Evolutionary conservation across 1,140 invertebrate species (phyloP).

Genomic region (Drosophila auraria): DNA sequence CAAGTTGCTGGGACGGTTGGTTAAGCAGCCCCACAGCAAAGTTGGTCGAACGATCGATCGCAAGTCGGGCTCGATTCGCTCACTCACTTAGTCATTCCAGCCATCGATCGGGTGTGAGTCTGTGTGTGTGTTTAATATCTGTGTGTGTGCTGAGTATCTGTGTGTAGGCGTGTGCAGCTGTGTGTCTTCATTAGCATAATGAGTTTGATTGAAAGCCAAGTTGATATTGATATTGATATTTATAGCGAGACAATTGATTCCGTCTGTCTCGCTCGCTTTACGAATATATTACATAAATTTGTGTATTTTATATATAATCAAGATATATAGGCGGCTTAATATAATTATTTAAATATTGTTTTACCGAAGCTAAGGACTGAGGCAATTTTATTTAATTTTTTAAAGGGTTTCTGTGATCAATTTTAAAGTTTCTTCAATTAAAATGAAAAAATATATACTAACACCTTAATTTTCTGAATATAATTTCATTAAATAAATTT

Average conservation of each 20-base stretch:
- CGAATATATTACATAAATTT: conserved; percentile 18
- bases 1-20: conserved; percentile 12
- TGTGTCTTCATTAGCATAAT: conserved; percentile 79
- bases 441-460: background rate
- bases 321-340: background rate
- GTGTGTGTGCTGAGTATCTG: conserved; percentile 42
- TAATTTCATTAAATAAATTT: background rate
- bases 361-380: background rate
- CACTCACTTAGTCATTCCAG: conserved; percentile 48
- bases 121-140: conserved; percentile 30
- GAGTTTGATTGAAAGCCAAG: conserved; percentile 75
- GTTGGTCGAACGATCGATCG: conserved; percentile 41
- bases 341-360: background rate
- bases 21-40: conserved; percentile 61
- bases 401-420: background rate
- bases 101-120: conserved; percentile 9
- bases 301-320: background rate
- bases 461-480: too few relatives aligned
- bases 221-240: conserved; percentile 72
- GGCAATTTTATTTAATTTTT: too few relatives aligned
- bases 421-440: background rate
- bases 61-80: conserved; percentile 53
- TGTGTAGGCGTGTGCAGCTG: conserved; percentile 68
- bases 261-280: conserved; percentile 1
- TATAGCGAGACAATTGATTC: conserved; percentile 61